Base-by-base conservation (phyloP, 2,113 vertebrate genomes). In the Mungos mungo region DNA sequence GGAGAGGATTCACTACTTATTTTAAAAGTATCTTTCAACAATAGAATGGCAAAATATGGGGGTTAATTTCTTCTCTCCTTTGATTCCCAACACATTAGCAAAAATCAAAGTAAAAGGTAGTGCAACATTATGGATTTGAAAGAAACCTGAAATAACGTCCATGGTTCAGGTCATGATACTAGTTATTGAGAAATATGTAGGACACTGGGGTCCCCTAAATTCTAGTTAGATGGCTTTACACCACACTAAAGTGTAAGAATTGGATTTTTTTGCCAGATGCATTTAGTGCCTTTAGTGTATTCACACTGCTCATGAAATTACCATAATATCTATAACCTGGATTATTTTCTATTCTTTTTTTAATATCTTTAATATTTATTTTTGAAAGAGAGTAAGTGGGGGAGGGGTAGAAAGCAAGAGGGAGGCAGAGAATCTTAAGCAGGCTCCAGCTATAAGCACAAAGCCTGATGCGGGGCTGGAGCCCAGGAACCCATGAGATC, bases 191-290 rank as follows among this genome's bases (percentile, higher is more conserved):
- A 84, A 33, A 6, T 88, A 80, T 41, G 8, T 0, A 72, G 12
- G 5, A 79, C 10, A 76, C 47, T 68, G 50, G 12, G 27, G 31
- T 68, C 27, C 69, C 15, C 60, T 50, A 41, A 82, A 86, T 90
- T 76, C 66, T 74, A 60, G 4, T 68, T 87, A 71, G 18, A 87
- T 90, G 57, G 41, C 2, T 50, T 86, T 68, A 54, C 1, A n/a
- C 11, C 27, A 82, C n/a, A 72, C 54, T 92, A 45, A 77, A 82
- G 60, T 88, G 38, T 63, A 97, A 82, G 31, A 95, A 50, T 92
- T 4, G 0, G 5, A 31, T 87, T 90, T 87, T 79, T 65, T n/a
- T 96, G 54, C n/a, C 29, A 93, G 19, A 60, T 81, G 16, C 33
- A 57, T 79, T 92, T 41, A 45, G 9, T 57, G 54, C 6, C 19